Percentiles rank a stretch among this genome's conserved stretches.
These are phyloP conservation scores for Botrylloides violaceus DNA, from an alignment of 23 tunicate species.

Conservation along the genomic window DNA sequence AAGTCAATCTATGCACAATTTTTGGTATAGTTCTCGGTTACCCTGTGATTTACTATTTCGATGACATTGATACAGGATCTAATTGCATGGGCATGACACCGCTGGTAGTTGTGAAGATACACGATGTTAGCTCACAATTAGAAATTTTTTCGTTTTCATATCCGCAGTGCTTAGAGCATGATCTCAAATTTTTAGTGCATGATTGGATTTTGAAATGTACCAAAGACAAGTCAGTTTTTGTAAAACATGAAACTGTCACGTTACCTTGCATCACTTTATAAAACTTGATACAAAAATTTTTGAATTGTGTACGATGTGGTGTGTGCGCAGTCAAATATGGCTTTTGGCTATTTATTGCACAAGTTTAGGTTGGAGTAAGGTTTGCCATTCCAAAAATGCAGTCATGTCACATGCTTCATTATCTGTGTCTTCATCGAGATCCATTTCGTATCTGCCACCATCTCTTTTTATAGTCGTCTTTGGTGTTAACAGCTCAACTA, in stretches of 20 bases:
- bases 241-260: not conserved
- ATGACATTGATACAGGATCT: not conserved
- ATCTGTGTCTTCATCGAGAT: constrained; percentile 19
- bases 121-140: not conserved
- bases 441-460: constrained; percentile 52
- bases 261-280: constrained; percentile 10
- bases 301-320: not conserved
- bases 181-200: not conserved
- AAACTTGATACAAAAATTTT: not conserved
- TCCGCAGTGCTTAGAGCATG: not conserved
- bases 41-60: constrained; percentile 11
- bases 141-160: constrained; percentile 12
- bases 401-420: not conserved
- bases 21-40: constrained; percentile 15
- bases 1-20: constrained; percentile 9
- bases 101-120: not conserved
- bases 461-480: not conserved
- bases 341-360: not conserved
- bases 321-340: too few relatives aligned
- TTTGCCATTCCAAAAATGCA: constrained; percentile 19
- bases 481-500: constrained; percentile 23
- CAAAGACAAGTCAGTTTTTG: not conserved
- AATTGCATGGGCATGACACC: constrained; percentile 6
- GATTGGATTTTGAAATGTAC: not conserved
- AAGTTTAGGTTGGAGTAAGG: constrained; percentile 29